Base-by-base conservation (phyloP, 64 coral and sea anemone genomes). In the Stichodactyla helianthus region DNA sequence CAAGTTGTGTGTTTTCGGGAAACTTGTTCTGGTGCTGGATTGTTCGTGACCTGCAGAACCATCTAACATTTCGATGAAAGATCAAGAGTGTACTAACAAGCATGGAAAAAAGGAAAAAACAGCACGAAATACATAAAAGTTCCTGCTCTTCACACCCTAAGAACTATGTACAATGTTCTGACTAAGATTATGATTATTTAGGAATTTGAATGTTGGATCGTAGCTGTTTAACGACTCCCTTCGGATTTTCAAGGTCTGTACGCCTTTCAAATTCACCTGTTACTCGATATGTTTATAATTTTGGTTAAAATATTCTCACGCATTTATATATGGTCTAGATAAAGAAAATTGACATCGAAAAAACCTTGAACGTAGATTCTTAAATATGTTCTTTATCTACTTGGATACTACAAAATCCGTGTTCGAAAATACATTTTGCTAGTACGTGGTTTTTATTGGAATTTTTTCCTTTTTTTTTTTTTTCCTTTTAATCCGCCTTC, bases 31-130 rank as follows among this genome's bases (percentile, higher is more conserved):
- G 78, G 78, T 81, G 50, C 6, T 54, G 16, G 4, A 52, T 81
- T 81, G 78, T 81, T 52, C 14, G 52, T 52, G 8, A 81, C 78
- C 35, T 23, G 78, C 20, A 5, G 12, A 16, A 54, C 50, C 68
- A 81, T 53, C 35, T 81, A 51, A 81, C 78, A 81, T n/a, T 81
- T 81, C 52, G 14, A 54, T 81, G 78, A 81, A 81, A 81, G 78
- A 81, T 81, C 78, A 81, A 81, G 78, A 52, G 68, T 35, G 23
- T 35, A 5, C 68, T 74, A 74, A 74, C 68, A n/a, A n/a, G n/a
- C n/a, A 31, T 19, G 27, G 25, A 31, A 74, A 25, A 2, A 11
- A 35, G 9, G 1, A 74, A 31, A 74, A 44, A 44, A 74, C 12
- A 31, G 5, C 11, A 10, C 10, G 0, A 74, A 74, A 35, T 74